phyloP scores from a whole-genome alignment of 2,113 vertebrate species.

The Cathartes aura region DNA sequence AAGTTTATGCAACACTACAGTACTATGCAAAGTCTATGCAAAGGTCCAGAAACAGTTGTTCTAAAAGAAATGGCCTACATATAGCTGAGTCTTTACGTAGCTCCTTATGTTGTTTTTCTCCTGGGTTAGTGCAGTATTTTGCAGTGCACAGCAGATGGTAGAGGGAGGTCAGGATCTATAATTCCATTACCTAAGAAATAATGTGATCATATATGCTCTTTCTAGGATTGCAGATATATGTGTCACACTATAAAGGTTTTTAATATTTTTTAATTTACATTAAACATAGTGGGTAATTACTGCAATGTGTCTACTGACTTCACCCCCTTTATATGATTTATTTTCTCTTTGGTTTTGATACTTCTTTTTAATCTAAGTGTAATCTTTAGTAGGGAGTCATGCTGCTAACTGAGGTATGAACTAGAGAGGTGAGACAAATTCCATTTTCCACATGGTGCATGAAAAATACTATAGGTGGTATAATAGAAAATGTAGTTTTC shows the following conservation, averaged over 20 bases:
- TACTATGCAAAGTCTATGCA: neutral
- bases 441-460: neutral
- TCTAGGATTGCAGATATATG: neutral
- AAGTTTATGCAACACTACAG: neutral
- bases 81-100: neutral
- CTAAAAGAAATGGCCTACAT: neutral
- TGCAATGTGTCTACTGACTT: neutral
- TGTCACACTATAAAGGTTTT: neutral
- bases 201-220: neutral
- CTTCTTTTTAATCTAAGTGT: neutral
- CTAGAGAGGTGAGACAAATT: conserved; percentile 16
- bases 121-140: neutral
- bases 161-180: conserved; percentile 27
- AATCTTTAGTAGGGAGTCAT: neutral
- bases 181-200: conserved; percentile 22
- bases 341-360: neutral
- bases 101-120: neutral
- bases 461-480: neutral
- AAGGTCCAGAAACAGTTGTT: neutral
- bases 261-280: neutral
- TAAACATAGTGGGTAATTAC: neutral
- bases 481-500: conserved; percentile 7
- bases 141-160: conserved; percentile 33
- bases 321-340: neutral
- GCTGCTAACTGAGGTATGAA: neutral